A percentile compares a stretch with the other conserved stretches of the same genome.
These are phyloP conservation scores for Oxycera nigricornis DNA, from an alignment of 2,888 invertebrate genomes.

Conservation along the genomic window DNA sequence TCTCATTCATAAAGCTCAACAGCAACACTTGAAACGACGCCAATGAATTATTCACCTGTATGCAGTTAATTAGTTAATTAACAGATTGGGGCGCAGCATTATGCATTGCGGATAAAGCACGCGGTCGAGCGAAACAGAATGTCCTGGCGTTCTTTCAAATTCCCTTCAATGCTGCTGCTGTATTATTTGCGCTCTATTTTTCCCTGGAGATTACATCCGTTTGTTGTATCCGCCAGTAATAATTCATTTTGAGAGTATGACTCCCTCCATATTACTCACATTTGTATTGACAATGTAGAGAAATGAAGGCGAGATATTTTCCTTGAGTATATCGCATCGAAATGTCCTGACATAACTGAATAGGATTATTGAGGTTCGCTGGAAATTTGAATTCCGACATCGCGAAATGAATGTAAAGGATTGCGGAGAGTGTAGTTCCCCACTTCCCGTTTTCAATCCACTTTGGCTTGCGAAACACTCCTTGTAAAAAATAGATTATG, in stretches of 20 bases:
- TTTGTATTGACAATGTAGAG: too few species aligned
- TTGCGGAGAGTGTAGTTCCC: too few species aligned
- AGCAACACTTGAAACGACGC: neutral
- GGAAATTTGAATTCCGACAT: too few species aligned
- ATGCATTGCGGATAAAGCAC: slow-evolving; percentile 43
- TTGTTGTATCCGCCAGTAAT: neutral
- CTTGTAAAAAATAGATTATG: too few species aligned
- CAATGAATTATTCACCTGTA: slow-evolving; percentile 45
- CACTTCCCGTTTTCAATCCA: too few species aligned
- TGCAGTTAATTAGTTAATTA: slow-evolving; percentile 47
- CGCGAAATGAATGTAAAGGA: too few species aligned
- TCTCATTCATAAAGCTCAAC: neutral
- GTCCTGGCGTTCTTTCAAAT: neutral
- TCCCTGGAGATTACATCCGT: neutral
- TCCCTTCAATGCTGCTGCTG: neutral
- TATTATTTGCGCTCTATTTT: neutral
- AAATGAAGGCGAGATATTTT: too few species aligned
- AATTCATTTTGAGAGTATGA: neutral
- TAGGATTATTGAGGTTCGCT: too few species aligned
- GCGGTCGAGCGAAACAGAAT: slow-evolving; percentile 2
- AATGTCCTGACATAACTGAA: neutral
- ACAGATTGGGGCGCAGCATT: slow-evolving; percentile 41
- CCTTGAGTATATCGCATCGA: neutral
- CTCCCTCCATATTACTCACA: neutral
- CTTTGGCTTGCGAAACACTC: too few species aligned